Conservation (phyloP, 2,888 invertebrate species). For the Ectemnius cavifrons region DNA sequence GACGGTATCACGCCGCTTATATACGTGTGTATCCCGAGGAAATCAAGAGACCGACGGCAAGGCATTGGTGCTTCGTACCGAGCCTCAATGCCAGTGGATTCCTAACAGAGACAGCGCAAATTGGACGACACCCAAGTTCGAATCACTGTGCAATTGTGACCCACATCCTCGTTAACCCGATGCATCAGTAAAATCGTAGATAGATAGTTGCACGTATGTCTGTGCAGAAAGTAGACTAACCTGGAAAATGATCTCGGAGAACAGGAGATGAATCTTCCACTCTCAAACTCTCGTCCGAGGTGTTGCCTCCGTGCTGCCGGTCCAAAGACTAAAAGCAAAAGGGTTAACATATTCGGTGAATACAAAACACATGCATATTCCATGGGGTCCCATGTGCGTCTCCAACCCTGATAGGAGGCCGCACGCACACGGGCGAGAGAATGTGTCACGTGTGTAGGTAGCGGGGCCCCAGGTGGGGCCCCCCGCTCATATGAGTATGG, state of each 20-base stretch:
- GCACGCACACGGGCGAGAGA: slow-evolving; percentile 11
- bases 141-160: too few species aligned
- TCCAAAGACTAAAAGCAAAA: slow-evolving; percentile 75
- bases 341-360: slow-evolving; percentile 76
- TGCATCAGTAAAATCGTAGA: too few species aligned
- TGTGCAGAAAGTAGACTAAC: slow-evolving; percentile 20
- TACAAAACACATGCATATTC: slow-evolving; percentile 74
- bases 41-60: too few species aligned
- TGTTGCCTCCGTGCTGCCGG: slow-evolving; percentile 75
- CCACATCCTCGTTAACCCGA: too few species aligned
- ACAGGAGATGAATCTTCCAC: not conserved
- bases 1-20: too few species aligned
- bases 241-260: slow-evolving; percentile 12
- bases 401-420: slow-evolving; percentile 53
- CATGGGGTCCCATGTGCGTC: slow-evolving; percentile 67
- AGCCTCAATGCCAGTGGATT: too few species aligned
- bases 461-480: slow-evolving; percentile 73
- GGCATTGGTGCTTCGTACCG: too few species aligned
- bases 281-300: slow-evolving; percentile 55
- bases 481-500: slow-evolving; percentile 61
- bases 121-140: too few species aligned
- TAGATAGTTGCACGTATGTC: too few species aligned
- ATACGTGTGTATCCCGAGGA: too few species aligned
- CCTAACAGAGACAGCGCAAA: too few species aligned
- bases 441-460: slow-evolving; percentile 17